Base-by-base conservation (phyloP, 2,113 vertebrate genomes). In the Perccottus glenii region DNA sequence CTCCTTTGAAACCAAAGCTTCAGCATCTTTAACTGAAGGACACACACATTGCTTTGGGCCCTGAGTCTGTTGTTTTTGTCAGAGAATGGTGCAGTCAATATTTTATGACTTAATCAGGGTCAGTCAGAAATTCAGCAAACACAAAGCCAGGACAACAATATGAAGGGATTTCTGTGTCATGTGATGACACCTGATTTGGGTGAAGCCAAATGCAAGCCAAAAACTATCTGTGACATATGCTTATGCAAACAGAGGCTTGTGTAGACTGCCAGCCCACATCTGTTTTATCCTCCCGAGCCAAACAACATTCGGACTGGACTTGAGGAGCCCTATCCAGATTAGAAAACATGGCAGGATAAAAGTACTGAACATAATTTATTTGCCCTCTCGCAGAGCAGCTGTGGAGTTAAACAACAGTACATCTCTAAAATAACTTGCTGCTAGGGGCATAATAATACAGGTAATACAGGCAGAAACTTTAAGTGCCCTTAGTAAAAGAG, bases 71-170 rank as follows among this genome's bases (percentile, higher is more conserved):
- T 55, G 76, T n/a, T 69, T 69, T 70, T 46, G 15, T 55, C 60
- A 42, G 44, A 71, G 32, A 73, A 45, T 76, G 48, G 60, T 16
- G 33, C 0, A 36, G 53, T 85, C 36, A 73, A 81, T 81, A 65
- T 81, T 81, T 83, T 51, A 85, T 48, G 71, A 76, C 65, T 71
- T 69, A 73, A 83, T 83, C 81, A 79, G 60, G 78, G 64, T 68
- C 69, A 65, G 33, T 9, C 10, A 49, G 50, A 59, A 55, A 46
- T 53, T 44, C 55, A 52, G 52, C 70, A 78, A 78, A 78, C 50
- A 78, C 0, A 44, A 50, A 61, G 36, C 33, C 55, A 10, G 35
- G 9, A 60, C 48, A 16, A 55, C 38, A 59, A 16, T 52, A 52
- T 19, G 42, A 14, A 49, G 45, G 44, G 1, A 63, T 59, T 46